Evolutionary conservation across 2,888 invertebrate genomes (phyloP).

Genomic region (Diaperis boleti): DNA sequence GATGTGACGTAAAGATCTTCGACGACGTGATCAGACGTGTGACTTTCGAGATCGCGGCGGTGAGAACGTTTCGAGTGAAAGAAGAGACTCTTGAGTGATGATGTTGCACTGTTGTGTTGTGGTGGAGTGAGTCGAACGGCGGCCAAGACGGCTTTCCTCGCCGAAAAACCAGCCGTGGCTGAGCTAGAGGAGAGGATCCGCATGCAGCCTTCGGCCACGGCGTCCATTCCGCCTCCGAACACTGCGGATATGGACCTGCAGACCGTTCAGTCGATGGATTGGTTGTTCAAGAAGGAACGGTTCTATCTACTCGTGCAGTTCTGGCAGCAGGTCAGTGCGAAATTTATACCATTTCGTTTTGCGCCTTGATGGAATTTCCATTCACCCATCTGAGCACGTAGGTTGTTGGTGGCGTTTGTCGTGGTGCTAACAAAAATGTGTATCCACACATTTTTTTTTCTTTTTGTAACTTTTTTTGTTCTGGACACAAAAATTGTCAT

Average conservation of each 20-base stretch:
- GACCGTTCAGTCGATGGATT: slow-evolving; percentile 96
- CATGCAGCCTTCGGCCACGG: slow-evolving; percentile 82
- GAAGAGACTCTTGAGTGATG: slow-evolving; percentile 38
- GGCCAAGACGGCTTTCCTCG: slow-evolving; percentile 54
- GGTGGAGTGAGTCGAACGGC: slow-evolving; percentile 33
- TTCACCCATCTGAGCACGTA: too few relatives aligned
- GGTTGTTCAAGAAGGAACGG: slow-evolving; percentile 96
- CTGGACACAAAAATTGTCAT: too few relatives aligned
- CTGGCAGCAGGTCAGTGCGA: slow-evolving; percentile 91
- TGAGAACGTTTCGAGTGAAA: slow-evolving; percentile 55
- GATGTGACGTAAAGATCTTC: slow-evolving; percentile 35
- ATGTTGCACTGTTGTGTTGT: slow-evolving; percentile 29
- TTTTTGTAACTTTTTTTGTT: too few relatives aligned
- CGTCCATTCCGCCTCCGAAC: slow-evolving; percentile 70
- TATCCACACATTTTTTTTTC: too few relatives aligned
- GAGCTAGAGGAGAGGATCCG: slow-evolving; percentile 66
- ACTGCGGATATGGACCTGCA: slow-evolving; percentile 88
- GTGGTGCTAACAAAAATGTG: too few relatives aligned
- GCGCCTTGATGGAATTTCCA: too few relatives aligned
- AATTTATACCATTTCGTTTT: slow-evolving; percentile 47
- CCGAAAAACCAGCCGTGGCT: slow-evolving; percentile 55
- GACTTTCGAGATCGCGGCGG: slow-evolving; percentile 43
- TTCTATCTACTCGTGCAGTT: slow-evolving; percentile 94
- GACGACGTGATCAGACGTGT: slow-evolving; percentile 21
- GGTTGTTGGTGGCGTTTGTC: too few relatives aligned